Base-by-base conservation (phyloP, 1,140 invertebrate genomes). In the Andricus grossulariae region DNA sequence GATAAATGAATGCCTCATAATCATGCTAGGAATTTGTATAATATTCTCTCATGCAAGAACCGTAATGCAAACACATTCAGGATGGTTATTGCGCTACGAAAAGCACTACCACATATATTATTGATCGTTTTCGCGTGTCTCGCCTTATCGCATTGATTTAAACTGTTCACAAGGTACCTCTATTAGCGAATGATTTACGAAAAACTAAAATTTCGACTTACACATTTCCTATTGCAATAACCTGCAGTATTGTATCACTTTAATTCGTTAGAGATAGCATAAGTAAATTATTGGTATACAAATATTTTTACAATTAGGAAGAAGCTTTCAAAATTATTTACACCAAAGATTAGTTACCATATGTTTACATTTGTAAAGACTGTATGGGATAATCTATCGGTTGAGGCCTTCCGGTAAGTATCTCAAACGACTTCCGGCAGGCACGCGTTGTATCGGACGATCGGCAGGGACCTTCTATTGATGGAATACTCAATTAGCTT, bases 401-500 rank as follows among this genome's bases (percentile, higher is more conserved):
- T 77, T 80, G 76, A 77, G 79, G 83, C 83, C 87, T 90, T 90
- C 87, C 88, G 87, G 87, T 88, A 85, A 87, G 85, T 88, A 89
- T 89, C 88, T 85, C 75, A 82, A 84, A 83, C 83, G 88, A 90
- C 89, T 90, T 90, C 89, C 89, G 89, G 88, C 83, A 87, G 83
- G 84, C 83, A 80, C 80, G 73, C 82, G 71, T 71, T 78, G 82
- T 90, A 90, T 90, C 88, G 84, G 85, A 83, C 86, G 87, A 90
- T 90, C 89, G 89, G 89, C 89, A 89, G 87, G 88, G 85, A 85
- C 85, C 87, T 88, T 87, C 84, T 86, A 84, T 76, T 86, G 82
- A 76, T 79, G 80, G 90, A 91, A 89, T 90, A 91, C 90, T 88
- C 89, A 90, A 91, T 91, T 91, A 90, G 80, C 81, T 82, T 77